phyloP scores from a whole-genome alignment of 2,888 invertebrate species.

The Harpalus rubripes region DNA sequence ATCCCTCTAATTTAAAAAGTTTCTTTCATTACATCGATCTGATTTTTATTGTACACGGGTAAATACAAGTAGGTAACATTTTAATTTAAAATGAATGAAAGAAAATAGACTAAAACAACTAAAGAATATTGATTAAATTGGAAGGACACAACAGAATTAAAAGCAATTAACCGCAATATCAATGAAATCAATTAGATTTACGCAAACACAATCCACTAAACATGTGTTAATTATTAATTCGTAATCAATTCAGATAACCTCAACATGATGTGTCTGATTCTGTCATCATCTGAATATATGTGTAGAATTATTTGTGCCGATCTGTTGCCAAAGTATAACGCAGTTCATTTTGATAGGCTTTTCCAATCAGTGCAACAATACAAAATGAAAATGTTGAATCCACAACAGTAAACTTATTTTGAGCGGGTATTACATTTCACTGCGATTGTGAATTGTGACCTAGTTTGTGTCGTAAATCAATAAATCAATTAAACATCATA shows the following conservation, averaged over 20 bases:
- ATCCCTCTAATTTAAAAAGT: background rate
- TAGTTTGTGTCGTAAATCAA: constrained; percentile 54
- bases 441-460: constrained; percentile 58
- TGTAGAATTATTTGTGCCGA: background rate
- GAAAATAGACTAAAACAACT: background rate
- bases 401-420: constrained; percentile 21
- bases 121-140: background rate
- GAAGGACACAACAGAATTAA: background rate
- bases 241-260: background rate
- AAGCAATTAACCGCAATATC: background rate
- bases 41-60: background rate
- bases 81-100: background rate
- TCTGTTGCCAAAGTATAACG: background rate
- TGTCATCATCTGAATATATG: constrained; percentile 2
- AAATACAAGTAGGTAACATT: background rate
- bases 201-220: background rate
- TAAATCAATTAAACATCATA: constrained; percentile 63
- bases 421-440: constrained; percentile 20
- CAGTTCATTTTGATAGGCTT: background rate
- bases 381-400: background rate
- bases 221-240: background rate
- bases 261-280: background rate
- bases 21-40: background rate
- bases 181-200: constrained; percentile 1
- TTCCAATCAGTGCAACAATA: constrained; percentile 24